Percentiles rank a stretch among this genome's conserved stretches.
Evolutionary conservation across 2,797 vertebrate species (phyloP).

Genomic region (Bradypodion pumilum): DNA sequence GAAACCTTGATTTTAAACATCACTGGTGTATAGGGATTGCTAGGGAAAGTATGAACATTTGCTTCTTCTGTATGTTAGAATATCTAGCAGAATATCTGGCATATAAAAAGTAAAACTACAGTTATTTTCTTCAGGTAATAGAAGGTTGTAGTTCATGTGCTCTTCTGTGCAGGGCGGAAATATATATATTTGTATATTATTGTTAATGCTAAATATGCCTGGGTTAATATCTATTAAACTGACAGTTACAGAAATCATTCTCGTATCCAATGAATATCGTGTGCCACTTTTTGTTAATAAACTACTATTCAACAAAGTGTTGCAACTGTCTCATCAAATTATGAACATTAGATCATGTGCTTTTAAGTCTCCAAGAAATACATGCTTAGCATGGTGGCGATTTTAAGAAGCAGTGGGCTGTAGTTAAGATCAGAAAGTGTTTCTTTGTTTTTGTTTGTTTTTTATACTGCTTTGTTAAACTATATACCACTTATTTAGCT

Average conservation of each 20-base stretch:
- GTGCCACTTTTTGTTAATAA: constrained; percentile 29
- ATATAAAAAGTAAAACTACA: not conserved
- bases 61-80: not conserved
- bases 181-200: constrained; percentile 3
- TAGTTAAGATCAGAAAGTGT: not conserved
- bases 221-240: not conserved
- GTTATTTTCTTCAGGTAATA: not conserved
- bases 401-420: not conserved
- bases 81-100: not conserved
- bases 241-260: not conserved
- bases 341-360: not conserved
- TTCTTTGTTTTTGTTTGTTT: no score
- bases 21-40: not conserved
- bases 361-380: not conserved
- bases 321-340: not conserved
- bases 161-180: not conserved
- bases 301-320: constrained; percentile 2
- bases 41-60: not conserved
- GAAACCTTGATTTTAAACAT: no score
- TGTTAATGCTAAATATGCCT: constrained; percentile 2
- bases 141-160: not conserved
- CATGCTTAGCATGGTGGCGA: not conserved
- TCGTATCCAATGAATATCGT: not conserved
- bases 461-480: no score
- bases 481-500: no score